Percentiles rank a stretch among this genome's conserved stretches.
Evolutionary conservation across 2,888 invertebrate species (phyloP).

Genomic region (Graphium colonna): DNA sequence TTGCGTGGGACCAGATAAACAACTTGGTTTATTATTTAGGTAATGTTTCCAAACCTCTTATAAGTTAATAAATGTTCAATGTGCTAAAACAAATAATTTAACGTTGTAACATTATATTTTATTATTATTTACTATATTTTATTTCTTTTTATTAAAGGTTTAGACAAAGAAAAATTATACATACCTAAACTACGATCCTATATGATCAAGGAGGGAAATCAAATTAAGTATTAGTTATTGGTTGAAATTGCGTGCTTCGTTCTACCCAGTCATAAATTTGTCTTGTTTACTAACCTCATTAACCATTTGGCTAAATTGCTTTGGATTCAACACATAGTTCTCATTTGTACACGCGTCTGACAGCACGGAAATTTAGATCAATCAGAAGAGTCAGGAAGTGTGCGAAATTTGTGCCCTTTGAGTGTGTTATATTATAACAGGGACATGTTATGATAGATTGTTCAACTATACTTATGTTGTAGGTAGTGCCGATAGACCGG

Average conservation of each 20-base stretch:
- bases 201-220: constrained; percentile 63
- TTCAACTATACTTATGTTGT: constrained; percentile 7
- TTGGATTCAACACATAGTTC: constrained; percentile 31
- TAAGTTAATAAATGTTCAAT: background rate
- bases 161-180: constrained; percentile 56
- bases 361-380: constrained; percentile 18
- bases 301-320: constrained; percentile 32
- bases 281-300: constrained; percentile 38
- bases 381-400: constrained; percentile 18
- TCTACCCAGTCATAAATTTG: constrained; percentile 35
- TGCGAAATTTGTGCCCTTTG: constrained; percentile 2
- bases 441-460: background rate
- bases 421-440: no score
- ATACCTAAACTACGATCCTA: constrained; percentile 65
- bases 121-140: constrained; percentile 28
- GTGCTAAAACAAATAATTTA: background rate
- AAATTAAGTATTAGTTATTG: constrained; percentile 72
- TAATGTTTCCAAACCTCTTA: constrained; percentile 32
- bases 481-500: constrained; percentile 91
- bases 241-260: constrained; percentile 61
- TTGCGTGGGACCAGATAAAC: constrained; percentile 91
- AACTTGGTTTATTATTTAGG: constrained; percentile 88
- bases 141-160: constrained; percentile 58
- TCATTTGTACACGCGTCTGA: constrained; percentile 22
- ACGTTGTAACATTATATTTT: background rate